phyloP scores from a whole-genome alignment of 1,140 invertebrate species.

The Nephila pilipes region DNA sequence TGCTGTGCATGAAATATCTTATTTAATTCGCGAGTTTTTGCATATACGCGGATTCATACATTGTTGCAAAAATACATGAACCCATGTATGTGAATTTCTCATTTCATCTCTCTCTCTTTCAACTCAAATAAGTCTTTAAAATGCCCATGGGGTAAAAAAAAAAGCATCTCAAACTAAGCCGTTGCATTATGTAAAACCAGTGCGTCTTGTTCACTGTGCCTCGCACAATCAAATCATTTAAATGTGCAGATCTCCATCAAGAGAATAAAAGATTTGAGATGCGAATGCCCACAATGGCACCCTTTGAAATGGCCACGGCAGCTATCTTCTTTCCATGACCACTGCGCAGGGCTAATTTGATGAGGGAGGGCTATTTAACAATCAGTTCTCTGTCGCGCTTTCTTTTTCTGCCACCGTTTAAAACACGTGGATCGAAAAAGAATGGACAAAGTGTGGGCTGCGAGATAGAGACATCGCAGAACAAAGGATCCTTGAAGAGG shows the following conservation, averaged over 20 bases:
- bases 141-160: no score
- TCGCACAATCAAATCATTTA: background rate
- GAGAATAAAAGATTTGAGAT: background rate
- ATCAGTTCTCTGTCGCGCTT: slow-evolving; percentile 2
- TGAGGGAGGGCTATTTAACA: background rate
- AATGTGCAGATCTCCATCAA: background rate
- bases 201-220: background rate
- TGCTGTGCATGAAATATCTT: no score
- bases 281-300: background rate
- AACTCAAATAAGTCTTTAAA: no score
- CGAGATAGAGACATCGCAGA: slow-evolving; percentile 19
- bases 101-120: no score
- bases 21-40: no score
- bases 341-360: background rate
- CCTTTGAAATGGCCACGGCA: background rate
- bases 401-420: background rate
- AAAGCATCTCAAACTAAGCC: no score
- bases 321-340: slow-evolving; percentile 32
- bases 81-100: no score
- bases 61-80: no score
- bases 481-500: slow-evolving; percentile 18
- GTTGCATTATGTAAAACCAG: no score
- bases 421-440: background rate
- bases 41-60: no score
- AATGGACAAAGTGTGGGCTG: background rate